Conservation (phyloP, 2,888 invertebrate species). For the Hydraecia micacea region DNA sequence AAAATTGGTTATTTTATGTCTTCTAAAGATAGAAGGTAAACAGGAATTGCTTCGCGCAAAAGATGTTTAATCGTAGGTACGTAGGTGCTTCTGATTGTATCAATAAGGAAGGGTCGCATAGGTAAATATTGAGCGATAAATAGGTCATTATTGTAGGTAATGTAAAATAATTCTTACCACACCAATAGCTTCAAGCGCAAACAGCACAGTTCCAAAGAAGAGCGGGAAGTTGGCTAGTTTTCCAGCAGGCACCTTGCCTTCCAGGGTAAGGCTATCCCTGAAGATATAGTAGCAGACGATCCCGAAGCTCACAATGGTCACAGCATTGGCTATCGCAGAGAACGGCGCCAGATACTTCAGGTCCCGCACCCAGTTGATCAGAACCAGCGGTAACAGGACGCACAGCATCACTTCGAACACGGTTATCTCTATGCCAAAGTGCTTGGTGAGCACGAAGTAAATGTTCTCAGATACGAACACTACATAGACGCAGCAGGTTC, state of each 20-base stretch:
- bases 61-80: background rate
- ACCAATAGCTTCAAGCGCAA: slow-evolving; percentile 98
- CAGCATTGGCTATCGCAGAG: slow-evolving; percentile 96
- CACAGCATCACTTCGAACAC: slow-evolving; percentile 93
- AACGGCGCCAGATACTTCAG: slow-evolving; percentile 97
- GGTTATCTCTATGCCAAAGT: slow-evolving; percentile 87
- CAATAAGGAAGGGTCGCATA: background rate
- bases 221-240: slow-evolving; percentile 94
- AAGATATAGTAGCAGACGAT: slow-evolving; percentile 97
- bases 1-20: no score
- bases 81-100: background rate
- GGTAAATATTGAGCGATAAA: no score
- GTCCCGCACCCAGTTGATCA: slow-evolving; percentile 95
- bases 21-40: background rate
- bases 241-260: slow-evolving; percentile 92
- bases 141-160: background rate
- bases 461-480: slow-evolving; percentile 97
- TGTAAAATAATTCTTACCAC: slow-evolving; percentile 91
- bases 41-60: background rate
- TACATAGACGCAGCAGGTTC: slow-evolving; percentile 98
- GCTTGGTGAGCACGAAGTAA: slow-evolving; percentile 91
- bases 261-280: slow-evolving; percentile 92
- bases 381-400: slow-evolving; percentile 93
- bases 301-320: slow-evolving; percentile 95
- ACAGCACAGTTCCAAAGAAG: slow-evolving; percentile 98